Conservation (phyloP, 2,888 invertebrate genomes). For the Nipponacmea schrenckii region DNA sequence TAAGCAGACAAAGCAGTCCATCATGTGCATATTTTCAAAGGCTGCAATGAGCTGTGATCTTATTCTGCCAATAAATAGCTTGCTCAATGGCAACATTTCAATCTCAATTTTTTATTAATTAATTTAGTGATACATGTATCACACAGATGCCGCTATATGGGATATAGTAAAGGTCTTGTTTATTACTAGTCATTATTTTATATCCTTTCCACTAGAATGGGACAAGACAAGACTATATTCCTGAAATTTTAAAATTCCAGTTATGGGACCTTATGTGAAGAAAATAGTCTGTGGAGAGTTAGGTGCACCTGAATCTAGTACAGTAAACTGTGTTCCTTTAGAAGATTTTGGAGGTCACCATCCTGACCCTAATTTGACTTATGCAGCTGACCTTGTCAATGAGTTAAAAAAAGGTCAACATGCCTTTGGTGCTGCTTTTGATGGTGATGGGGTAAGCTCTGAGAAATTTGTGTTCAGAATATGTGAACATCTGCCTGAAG, state of each 20-base stretch:
- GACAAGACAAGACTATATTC: too few relatives aligned
- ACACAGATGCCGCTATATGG: too few relatives aligned
- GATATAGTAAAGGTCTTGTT: too few relatives aligned
- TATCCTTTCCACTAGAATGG: too few relatives aligned
- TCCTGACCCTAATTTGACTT: slow-evolving; percentile 97
- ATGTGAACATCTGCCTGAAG: neutral
- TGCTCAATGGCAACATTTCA: neutral
- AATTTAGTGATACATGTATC: neutral
- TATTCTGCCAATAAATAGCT: neutral
- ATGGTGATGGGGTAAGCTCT: slow-evolving; percentile 87
- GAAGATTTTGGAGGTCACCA: slow-evolving; percentile 94
- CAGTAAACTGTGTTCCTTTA: slow-evolving; percentile 83
- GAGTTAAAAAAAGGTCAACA: slow-evolving; percentile 75
- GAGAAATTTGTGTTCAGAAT: too few relatives aligned
- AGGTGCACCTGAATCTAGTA: slow-evolving; percentile 78
- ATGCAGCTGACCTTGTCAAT: slow-evolving; percentile 83
- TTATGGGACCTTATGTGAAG: slow-evolving; percentile 94
- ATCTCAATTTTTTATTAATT: neutral
- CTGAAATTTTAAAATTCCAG: slow-evolving; percentile 70
- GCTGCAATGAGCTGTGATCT: neutral
- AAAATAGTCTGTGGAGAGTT: slow-evolving; percentile 88
- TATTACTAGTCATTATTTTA: too few relatives aligned
- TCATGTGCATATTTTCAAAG: neutral
- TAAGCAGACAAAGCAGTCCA: neutral
- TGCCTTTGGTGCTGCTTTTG: slow-evolving; percentile 95